These are phyloP conservation scores for Campaea margaritaria DNA, from an alignment of 2,888 invertebrate species.

Conservation along the genomic window DNA sequence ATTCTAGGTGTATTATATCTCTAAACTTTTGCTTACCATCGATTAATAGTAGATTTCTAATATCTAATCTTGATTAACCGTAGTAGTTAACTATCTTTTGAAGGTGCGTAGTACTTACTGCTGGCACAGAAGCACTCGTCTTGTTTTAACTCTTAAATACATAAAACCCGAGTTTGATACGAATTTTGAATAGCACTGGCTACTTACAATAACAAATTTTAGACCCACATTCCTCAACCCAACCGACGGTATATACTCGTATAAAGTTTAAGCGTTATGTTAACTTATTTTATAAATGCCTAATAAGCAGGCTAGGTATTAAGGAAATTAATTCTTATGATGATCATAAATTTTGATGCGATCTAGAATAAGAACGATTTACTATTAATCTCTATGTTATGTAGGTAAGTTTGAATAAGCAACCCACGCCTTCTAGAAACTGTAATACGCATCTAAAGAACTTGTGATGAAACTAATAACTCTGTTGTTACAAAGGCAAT, in stretches of 20 bases:
- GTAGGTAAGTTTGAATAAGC: constrained; percentile 25
- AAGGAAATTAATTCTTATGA: constrained; percentile 44
- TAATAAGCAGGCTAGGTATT: constrained; percentile 32
- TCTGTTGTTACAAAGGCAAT: no score
- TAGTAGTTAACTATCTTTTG: constrained; percentile 36
- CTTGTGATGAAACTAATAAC: neutral
- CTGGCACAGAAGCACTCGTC: constrained; percentile 41
- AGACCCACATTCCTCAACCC: constrained; percentile 17
- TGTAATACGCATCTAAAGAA: neutral
- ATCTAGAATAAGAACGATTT: constrained; percentile 35
- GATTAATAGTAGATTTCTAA: constrained; percentile 44
- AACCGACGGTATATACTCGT: constrained; percentile 17
- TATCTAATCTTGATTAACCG: constrained; percentile 42
- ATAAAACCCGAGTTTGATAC: constrained; percentile 10
- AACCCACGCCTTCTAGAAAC: constrained; percentile 5
- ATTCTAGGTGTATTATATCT: constrained; percentile 41
- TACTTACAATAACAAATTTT: constrained; percentile 23
- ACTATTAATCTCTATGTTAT: constrained; percentile 11
- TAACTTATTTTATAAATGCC: constrained; percentile 33
- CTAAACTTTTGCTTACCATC: constrained; percentile 46
- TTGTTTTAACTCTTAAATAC: constrained; percentile 20
- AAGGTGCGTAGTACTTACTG: constrained; percentile 44
- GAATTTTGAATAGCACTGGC: constrained; percentile 15
- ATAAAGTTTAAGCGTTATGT: constrained; percentile 33
- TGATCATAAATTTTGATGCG: constrained; percentile 31